A percentile compares a stretch with the other conserved stretches of the same genome.
These are phyloP conservation scores for Decapterus maruadsi DNA, from an alignment of 2,797 vertebrate genomes.

Conservation along the genomic window DNA sequence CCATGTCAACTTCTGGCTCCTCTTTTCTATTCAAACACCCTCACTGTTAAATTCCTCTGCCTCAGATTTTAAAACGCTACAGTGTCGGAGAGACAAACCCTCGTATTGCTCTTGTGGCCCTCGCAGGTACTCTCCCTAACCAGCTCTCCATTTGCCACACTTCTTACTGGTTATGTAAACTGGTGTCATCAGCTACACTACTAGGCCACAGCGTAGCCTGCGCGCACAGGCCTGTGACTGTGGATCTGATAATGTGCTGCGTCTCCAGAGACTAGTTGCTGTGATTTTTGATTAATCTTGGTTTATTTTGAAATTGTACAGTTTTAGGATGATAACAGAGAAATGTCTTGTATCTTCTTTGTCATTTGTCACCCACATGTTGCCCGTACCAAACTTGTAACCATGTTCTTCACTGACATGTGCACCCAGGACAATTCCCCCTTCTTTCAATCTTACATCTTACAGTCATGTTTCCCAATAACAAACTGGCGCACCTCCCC, in stretches of 20 bases:
- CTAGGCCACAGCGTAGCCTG: constrained; percentile 8
- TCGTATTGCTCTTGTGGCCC: constrained; percentile 5
- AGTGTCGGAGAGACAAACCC: not conserved
- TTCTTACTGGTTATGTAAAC: constrained; percentile 29
- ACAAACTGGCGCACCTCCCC: constrained; percentile 6
- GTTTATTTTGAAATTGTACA: constrained; percentile 13
- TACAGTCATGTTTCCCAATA: not conserved
- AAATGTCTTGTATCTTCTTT: constrained; percentile 11
- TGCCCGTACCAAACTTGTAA: constrained; percentile 19
- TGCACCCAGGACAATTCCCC: constrained; percentile 5
- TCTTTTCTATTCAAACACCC: not conserved
- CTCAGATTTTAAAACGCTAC: constrained; percentile 11
- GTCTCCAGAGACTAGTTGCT: constrained; percentile 8
- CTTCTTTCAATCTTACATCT: not conserved
- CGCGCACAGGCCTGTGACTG: constrained; percentile 13
- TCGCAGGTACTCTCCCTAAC: constrained; percentile 15
- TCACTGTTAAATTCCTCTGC: constrained; percentile 4
- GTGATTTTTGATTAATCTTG: not conserved
- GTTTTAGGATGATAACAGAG: constrained; percentile 13
- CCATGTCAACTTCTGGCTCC: not conserved
- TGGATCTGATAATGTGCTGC: constrained; percentile 3
- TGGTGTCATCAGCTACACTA: constrained; percentile 5
- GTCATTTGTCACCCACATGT: constrained; percentile 29
- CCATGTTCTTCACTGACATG: constrained; percentile 31
- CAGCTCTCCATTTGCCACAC: constrained; percentile 20